Evolutionary conservation across 2,113 vertebrate genomes (phyloP).

Genomic region (Vidua macroura): DNA sequence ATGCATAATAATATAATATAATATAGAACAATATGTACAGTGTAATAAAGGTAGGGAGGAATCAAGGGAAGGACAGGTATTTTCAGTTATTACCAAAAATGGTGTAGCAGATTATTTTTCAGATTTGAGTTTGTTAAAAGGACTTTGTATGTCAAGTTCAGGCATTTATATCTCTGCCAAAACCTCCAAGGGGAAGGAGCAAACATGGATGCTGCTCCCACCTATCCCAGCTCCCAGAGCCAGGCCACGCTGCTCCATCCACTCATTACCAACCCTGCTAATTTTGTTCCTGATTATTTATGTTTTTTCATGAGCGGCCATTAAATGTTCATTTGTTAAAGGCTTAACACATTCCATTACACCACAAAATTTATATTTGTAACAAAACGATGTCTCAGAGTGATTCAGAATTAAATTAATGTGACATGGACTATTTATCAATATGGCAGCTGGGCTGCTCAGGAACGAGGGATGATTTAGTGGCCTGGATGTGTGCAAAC

Average conservation of each 20-base stretch:
- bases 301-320: constrained; percentile 53
- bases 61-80: background rate
- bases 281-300: constrained; percentile 68
- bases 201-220: background rate
- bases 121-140: background rate
- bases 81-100: background rate
- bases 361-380: constrained; percentile 71
- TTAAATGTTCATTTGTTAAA: constrained; percentile 74
- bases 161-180: background rate
- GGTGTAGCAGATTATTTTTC: background rate
- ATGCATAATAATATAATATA: background rate
- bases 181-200: background rate
- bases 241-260: background rate
- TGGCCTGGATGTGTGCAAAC: constrained; percentile 48
- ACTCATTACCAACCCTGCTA: constrained; percentile 42
- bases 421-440: constrained; percentile 69
- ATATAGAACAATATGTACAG: background rate
- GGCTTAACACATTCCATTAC: constrained; percentile 72
- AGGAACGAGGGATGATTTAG: constrained; percentile 66
- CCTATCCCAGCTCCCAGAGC: background rate
- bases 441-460: constrained; percentile 54
- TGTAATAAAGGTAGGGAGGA: background rate
- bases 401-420: constrained; percentile 71
- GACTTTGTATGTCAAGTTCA: background rate
- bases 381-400: constrained; percentile 66